Evolutionary conservation across 2,797 vertebrate species (phyloP).

Genomic region (Sorex maritimensis): DNA sequence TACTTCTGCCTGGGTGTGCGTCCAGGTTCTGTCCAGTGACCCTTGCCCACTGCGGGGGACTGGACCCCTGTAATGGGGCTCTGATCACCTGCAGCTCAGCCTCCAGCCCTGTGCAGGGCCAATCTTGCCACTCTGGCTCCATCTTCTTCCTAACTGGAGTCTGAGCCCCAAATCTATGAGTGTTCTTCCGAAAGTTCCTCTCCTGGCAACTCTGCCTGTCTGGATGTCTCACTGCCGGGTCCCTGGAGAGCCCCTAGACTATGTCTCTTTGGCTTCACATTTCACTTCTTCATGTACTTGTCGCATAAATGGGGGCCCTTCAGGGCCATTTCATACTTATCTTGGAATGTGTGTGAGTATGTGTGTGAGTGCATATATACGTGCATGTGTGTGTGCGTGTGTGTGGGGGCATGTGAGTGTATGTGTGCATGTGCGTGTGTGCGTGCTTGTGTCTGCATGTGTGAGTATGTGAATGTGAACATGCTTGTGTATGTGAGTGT

Average conservation of each 20-base stretch:
- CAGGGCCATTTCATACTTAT: too few species aligned
- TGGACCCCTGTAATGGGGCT: not conserved
- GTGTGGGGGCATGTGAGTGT: too few species aligned
- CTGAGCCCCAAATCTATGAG: not conserved
- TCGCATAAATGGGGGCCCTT: too few species aligned
- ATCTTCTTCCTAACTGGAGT: slow-evolving; percentile 23
- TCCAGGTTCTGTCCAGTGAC: not conserved
- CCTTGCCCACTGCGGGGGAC: not conserved
- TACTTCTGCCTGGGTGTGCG: not conserved
- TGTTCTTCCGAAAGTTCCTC: not conserved
- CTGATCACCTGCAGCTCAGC: too few species aligned
- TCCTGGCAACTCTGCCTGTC: not conserved
- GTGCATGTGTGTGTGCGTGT: too few species aligned
- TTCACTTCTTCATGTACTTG: too few species aligned
- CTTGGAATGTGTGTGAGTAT: too few species aligned
- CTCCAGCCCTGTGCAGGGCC: not conserved
- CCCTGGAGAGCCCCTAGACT: not conserved
- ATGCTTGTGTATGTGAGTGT: too few species aligned
- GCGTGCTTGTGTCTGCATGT: too few species aligned
- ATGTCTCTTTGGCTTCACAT: not conserved
- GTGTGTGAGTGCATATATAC: too few species aligned
- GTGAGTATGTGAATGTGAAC: too few species aligned
- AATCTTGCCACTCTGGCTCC: not conserved
- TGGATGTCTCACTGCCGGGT: not conserved
- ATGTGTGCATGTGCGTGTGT: too few species aligned